Evolutionary conservation across 2,888 invertebrate species (phyloP).

Genomic region (Orthosia gracilis): DNA sequence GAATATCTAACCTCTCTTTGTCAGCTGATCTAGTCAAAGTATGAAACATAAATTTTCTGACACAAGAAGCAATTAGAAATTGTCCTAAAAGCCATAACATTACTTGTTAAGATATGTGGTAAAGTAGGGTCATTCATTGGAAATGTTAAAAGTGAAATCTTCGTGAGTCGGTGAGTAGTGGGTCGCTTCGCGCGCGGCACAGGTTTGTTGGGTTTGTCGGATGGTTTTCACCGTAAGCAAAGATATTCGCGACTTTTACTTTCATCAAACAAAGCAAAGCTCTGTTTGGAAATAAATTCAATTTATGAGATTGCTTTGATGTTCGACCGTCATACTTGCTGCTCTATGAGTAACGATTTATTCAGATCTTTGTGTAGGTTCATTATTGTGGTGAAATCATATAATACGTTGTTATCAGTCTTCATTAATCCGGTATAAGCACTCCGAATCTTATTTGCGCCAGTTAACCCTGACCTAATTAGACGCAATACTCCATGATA

Average conservation of each 20-base stretch:
- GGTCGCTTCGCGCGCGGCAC: conserved; percentile 82
- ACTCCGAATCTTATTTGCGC: not conserved
- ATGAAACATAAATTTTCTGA: conserved; percentile 48
- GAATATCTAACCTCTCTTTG: conserved; percentile 73
- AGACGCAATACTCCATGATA: not conserved
- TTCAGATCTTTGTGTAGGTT: not conserved
- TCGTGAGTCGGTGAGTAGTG: conserved; percentile 82
- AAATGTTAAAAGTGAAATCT: conserved; percentile 89
- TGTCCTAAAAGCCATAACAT: not conserved
- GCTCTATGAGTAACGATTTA: not conserved
- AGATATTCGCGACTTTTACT: conserved; percentile 86
- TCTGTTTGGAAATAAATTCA: conserved; percentile 59
- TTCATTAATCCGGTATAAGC: conserved; percentile 12
- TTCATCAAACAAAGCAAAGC: conserved; percentile 79
- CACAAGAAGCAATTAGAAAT: conserved; percentile 49
- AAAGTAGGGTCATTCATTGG: conserved; percentile 75
- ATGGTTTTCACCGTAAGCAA: conserved; percentile 83
- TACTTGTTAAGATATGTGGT: conserved; percentile 30
- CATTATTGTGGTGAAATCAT: conserved; percentile 10
- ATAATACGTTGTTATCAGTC: conserved; percentile 17
- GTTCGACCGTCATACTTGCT: not conserved
- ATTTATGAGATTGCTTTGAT: conserved; percentile 10
- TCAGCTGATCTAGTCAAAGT: conserved; percentile 74
- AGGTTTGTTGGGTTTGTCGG: conserved; percentile 86
- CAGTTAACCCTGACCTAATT: conserved; percentile 43